Conservation (phyloP, 1,140 invertebrate genomes). For the Cheumatopsyche charites region DNA sequence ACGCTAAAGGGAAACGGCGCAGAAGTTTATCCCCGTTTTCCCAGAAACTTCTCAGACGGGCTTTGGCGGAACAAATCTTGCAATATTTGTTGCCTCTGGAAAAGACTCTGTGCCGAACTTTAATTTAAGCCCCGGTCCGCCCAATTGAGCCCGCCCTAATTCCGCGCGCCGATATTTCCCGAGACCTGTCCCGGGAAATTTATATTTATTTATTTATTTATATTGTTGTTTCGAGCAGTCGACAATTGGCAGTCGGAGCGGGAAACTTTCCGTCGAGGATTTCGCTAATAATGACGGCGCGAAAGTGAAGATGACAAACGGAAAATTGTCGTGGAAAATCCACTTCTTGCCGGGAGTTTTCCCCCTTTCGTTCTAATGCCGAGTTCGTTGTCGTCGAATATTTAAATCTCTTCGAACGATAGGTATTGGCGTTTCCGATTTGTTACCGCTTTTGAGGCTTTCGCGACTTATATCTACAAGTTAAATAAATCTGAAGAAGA, state of each 20-base stretch:
- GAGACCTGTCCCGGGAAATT: neutral
- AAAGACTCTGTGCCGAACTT: neutral
- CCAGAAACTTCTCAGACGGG: conserved; percentile 34
- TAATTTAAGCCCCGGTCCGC: neutral
- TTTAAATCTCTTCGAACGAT: too few relatives aligned
- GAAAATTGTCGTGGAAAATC: conserved; percentile 1
- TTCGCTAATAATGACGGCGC: conserved; percentile 7
- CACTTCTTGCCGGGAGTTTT: too few relatives aligned
- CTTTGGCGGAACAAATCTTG: conserved; percentile 32
- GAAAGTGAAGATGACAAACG: conserved; percentile 16
- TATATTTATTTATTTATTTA: neutral
- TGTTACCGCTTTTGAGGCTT: too few relatives aligned
- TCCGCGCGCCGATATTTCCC: neutral
- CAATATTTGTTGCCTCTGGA: conserved; percentile 25
- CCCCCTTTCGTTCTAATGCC: too few relatives aligned
- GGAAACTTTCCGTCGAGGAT: neutral
- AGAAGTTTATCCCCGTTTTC: conserved; percentile 32
- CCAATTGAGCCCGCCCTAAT: neutral
- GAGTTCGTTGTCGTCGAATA: too few relatives aligned
- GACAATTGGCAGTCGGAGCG: conserved; percentile 6
- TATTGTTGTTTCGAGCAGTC: neutral
- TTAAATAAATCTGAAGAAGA: too few relatives aligned
- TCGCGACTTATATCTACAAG: too few relatives aligned
- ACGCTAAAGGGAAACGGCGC: conserved; percentile 30
- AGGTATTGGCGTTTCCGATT: too few relatives aligned